These are phyloP conservation scores for Orientallactaga sibirica DNA, from an alignment of 2,797 vertebrate species.

Conservation along the genomic window DNA sequence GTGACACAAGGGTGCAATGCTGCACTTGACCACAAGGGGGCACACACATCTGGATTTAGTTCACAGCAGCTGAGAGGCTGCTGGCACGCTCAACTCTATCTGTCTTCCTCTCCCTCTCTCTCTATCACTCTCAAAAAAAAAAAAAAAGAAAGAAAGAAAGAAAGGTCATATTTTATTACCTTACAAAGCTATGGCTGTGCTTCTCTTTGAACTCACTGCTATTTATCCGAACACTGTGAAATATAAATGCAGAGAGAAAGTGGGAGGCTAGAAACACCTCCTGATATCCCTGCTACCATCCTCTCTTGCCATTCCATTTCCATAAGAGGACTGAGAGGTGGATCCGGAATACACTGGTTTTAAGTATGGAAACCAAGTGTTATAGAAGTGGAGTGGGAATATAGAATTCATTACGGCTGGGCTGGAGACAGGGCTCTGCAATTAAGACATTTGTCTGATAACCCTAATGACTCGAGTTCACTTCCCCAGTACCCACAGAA, in stretches of 20 bases:
- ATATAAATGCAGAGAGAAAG: not conserved
- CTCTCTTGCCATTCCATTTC: not conserved
- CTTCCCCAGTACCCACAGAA: too few relatives aligned
- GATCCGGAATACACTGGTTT: not conserved
- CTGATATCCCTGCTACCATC: fast-evolving
- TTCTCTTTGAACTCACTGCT: not conserved
- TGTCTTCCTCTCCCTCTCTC: too few relatives aligned
- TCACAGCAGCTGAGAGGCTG: too few relatives aligned
- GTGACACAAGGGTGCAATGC: too few relatives aligned
- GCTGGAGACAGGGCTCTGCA: too few relatives aligned
- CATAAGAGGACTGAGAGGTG: not conserved
- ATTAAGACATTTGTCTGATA: too few relatives aligned
- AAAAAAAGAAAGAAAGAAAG: too few relatives aligned
- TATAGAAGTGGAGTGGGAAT: not conserved
- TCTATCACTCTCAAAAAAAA: too few relatives aligned
- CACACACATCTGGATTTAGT: too few relatives aligned
- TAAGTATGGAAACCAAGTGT: not conserved
- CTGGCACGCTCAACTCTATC: too few relatives aligned
- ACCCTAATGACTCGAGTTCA: too few relatives aligned
- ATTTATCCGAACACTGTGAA: not conserved
- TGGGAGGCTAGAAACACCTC: not conserved
- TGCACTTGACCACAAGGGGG: too few relatives aligned
- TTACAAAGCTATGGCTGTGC: not conserved
- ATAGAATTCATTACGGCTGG: not conserved
- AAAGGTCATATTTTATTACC: not conserved